phyloP scores from a whole-genome alignment of 2,888 invertebrate genomes.

The Polydesmus complanatus region DNA sequence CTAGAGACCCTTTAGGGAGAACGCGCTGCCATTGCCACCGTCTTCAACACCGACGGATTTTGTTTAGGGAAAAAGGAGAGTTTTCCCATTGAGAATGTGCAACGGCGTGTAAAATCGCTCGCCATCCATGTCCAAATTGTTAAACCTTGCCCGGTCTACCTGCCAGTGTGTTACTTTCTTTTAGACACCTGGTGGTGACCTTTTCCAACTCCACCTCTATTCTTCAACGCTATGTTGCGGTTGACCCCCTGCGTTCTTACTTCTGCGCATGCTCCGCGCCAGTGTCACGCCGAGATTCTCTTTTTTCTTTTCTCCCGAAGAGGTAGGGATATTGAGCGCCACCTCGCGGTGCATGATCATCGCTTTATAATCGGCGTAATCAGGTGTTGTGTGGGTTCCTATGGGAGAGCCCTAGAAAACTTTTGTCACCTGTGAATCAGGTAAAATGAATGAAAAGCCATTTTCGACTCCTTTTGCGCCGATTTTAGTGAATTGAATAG shows the following conservation, averaged over 20 bases:
- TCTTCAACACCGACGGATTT: background rate
- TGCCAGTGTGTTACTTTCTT: background rate
- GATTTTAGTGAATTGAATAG: background rate
- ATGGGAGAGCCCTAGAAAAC: background rate
- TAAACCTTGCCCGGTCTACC: background rate
- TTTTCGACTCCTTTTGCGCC: too few relatives aligned
- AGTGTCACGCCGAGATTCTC: background rate
- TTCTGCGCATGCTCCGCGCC: background rate
- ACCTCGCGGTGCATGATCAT: background rate
- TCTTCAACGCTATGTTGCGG: background rate
- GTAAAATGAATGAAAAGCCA: too few relatives aligned
- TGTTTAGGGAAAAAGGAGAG: background rate
- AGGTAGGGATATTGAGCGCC: background rate
- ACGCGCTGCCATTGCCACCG: too few relatives aligned
- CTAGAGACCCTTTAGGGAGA: too few relatives aligned
- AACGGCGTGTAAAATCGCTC: background rate
- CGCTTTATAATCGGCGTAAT: background rate
- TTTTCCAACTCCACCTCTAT: too few relatives aligned
- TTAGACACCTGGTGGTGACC: background rate
- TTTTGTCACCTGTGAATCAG: background rate
- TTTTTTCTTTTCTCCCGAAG: background rate
- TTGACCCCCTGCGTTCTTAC: background rate
- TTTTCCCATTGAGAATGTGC: background rate
- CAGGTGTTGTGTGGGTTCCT: background rate
- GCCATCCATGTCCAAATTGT: background rate